A percentile compares a stretch with the other conserved stretches of the same genome.
phyloP scores from a whole-genome alignment of 2,113 vertebrate genomes.

The Motacilla alba region DNA sequence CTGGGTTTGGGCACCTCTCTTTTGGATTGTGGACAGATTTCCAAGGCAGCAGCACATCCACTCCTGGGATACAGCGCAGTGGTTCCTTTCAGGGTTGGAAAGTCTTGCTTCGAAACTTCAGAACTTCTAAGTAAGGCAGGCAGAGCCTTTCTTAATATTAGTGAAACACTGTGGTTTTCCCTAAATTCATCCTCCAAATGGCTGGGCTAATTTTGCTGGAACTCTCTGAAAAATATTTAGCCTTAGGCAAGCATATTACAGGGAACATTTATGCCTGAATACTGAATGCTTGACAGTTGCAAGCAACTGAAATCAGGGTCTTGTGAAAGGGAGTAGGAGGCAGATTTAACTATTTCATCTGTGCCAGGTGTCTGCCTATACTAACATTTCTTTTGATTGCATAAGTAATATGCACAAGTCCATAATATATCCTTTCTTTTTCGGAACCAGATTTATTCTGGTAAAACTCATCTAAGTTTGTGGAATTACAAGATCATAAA shows the following conservation, averaged over 20 bases:
- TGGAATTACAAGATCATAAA: slow-evolving; percentile 22
- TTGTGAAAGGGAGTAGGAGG: neutral
- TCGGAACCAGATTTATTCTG: neutral
- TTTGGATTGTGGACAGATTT: neutral
- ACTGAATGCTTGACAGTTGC: neutral
- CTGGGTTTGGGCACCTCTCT: neutral
- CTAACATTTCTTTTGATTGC: neutral
- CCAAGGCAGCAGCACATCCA: neutral
- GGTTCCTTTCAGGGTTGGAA: neutral
- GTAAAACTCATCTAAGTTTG: neutral
- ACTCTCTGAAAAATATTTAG: neutral
- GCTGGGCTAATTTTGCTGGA: neutral
- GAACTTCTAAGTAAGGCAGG: neutral
- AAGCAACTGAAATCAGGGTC: neutral
- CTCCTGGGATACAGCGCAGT: neutral
- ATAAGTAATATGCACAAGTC: neutral
- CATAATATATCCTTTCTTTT: neutral
- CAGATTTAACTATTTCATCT: neutral
- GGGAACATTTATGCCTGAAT: neutral
- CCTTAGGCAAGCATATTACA: neutral
- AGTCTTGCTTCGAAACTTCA: neutral
- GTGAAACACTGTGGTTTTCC: neutral
- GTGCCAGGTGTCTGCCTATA: neutral
- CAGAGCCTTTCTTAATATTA: neutral
- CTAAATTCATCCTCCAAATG: neutral